Conservation (phyloP, 2,113 vertebrate genomes). For the Verasper variegatus region DNA sequence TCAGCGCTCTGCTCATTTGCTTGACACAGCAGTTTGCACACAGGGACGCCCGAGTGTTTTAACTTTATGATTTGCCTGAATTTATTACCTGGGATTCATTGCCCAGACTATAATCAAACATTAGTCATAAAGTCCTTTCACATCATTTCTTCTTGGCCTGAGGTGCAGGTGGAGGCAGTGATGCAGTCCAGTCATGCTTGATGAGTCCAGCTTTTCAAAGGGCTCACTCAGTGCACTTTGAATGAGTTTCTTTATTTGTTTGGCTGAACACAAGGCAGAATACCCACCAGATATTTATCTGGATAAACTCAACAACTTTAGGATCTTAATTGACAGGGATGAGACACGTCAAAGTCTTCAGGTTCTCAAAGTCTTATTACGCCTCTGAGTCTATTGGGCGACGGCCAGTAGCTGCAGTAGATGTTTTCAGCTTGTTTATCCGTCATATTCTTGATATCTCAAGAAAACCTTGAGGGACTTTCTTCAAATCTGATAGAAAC, state of each 20-base stretch:
- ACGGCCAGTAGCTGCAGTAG: too few species aligned
- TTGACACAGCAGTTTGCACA: conserved; percentile 5
- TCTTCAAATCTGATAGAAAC: too few species aligned
- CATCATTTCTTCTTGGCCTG: conserved; percentile 8
- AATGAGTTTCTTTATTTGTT: neutral
- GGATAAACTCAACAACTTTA: neutral
- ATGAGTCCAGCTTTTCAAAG: neutral
- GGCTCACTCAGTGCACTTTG: conserved; percentile 6
- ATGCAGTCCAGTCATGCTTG: conserved; percentile 14
- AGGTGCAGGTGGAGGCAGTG: neutral
- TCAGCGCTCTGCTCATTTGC: neutral
- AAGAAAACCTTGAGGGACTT: too few species aligned
- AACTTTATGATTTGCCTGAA: neutral
- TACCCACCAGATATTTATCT: neutral
- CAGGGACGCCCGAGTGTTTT: conserved; percentile 1
- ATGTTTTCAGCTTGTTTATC: too few species aligned
- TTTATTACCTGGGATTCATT: conserved; percentile 40
- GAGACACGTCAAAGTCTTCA: neutral
- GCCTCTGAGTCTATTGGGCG: too few species aligned
- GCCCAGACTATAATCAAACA: conserved; percentile 22
- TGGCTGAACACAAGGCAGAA: neutral
- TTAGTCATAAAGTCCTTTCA: conserved; percentile 20
- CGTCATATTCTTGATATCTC: too few species aligned
- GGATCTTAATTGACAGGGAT: neutral
- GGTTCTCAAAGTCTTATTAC: neutral